phyloP scores from a whole-genome alignment of 2,797 vertebrate species.

The Acestrorhynchus altus region DNA sequence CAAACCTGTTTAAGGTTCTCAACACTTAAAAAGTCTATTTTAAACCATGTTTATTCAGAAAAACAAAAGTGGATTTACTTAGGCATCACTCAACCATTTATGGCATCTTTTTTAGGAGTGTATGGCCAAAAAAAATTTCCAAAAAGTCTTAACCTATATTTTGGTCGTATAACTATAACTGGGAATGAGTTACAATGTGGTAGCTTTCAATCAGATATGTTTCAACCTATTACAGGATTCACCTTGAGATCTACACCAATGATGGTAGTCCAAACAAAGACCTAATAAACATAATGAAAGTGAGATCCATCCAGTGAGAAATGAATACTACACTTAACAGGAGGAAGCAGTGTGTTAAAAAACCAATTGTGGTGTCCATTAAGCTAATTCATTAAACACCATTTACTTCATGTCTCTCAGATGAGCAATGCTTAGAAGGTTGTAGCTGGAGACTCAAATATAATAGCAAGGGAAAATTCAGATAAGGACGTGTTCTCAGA shows the following conservation, averaged over 20 bases:
- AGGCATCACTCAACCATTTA: too few species aligned
- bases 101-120: too few species aligned
- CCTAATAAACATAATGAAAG: constrained; percentile 24
- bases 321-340: constrained; percentile 82
- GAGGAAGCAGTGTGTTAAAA: constrained; percentile 80
- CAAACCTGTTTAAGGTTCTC: too few species aligned
- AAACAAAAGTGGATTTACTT: too few species aligned
- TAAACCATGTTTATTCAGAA: too few species aligned
- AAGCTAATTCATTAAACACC: constrained; percentile 85
- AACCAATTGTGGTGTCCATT: constrained; percentile 85
- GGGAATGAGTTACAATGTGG: background rate
- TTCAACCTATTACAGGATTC: background rate
- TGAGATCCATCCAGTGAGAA: constrained; percentile 61
- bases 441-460: constrained; percentile 23
- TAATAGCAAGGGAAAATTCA: constrained; percentile 16
- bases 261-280: background rate
- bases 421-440: constrained; percentile 74
- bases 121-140: too few species aligned
- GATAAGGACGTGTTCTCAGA: background rate
- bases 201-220: background rate
- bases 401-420: constrained; percentile 80
- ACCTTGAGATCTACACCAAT: background rate
- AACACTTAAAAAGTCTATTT: too few species aligned
- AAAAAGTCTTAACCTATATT: too few species aligned
- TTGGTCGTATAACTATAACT: background rate